These are phyloP conservation scores for Aphyosemion australe DNA, from an alignment of 2,113 vertebrate genomes.

Conservation along the genomic window DNA sequence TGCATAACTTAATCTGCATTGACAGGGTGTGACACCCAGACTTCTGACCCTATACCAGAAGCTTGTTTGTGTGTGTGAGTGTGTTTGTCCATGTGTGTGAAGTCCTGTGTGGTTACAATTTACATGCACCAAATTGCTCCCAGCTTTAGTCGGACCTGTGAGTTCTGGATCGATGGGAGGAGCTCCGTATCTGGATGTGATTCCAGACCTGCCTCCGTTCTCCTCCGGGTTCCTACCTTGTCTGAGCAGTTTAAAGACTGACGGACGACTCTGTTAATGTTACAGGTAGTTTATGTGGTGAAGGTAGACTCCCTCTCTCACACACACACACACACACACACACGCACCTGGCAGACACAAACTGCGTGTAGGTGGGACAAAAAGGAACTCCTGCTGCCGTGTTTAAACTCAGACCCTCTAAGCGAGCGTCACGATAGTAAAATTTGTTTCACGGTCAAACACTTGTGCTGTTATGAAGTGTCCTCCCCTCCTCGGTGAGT, in stretches of 20 bases:
- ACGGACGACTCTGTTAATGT: slow-evolving; percentile 67
- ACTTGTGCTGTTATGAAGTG: slow-evolving; percentile 71
- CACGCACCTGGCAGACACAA: background rate
- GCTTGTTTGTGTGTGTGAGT: slow-evolving; percentile 43
- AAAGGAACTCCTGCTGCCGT: slow-evolving; percentile 24
- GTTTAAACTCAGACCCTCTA: slow-evolving; percentile 45
- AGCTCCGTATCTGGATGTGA: slow-evolving; percentile 61
- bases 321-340: background rate
- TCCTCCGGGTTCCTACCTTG: slow-evolving; percentile 41
- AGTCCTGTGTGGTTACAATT: slow-evolving; percentile 88
- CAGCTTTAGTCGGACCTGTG: slow-evolving; percentile 66
- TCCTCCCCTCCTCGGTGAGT: slow-evolving; percentile 68
- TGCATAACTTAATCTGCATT: slow-evolving; percentile 99
- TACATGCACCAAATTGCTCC: slow-evolving; percentile 91
- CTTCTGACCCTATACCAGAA: slow-evolving; percentile 82
- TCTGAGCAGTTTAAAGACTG: slow-evolving; percentile 66
- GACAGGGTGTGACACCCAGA: slow-evolving; percentile 95
- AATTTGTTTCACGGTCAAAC: slow-evolving; percentile 73
- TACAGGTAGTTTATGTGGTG: slow-evolving; percentile 1
- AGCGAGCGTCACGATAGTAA: slow-evolving; percentile 50
- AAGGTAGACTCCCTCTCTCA: slow-evolving; percentile 6
- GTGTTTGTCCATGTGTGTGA: slow-evolving; percentile 17
- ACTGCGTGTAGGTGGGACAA: slow-evolving; percentile 20
- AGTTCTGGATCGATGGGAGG: slow-evolving; percentile 56
- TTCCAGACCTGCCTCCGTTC: slow-evolving; percentile 45